Base-by-base conservation (phyloP, 1,140 invertebrate genomes). In the Drosophila lowei region DNA sequence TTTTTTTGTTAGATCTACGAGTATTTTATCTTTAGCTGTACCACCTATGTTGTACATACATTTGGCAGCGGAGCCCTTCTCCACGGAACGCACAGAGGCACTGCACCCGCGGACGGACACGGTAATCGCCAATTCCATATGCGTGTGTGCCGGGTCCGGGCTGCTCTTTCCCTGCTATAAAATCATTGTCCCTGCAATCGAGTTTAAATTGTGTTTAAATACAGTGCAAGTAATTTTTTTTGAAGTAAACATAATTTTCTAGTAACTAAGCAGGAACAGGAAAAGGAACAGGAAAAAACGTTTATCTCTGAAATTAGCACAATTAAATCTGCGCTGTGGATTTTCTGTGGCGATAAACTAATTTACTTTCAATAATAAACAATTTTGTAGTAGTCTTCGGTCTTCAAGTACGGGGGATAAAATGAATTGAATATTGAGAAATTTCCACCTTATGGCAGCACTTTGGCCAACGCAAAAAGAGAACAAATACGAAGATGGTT, bases 1-100 rank as follows among this genome's bases (percentile, higher is more conserved):
- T 41, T 28, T 60, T 64, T 57, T 46, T 75, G 53, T 30, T 80
- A 64, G 47, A 41, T 70, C 57, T 66, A 77, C 67, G 74, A 65
- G 59, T 65, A 68, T 79, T 78, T 75, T 56, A 85, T 85, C 57
- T 64, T 70, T 84, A 84, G 81, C 64, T 80, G 67, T 84, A 84
- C 67, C 81, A 76, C 75, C 73, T 74, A 75, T 79, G 79, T 85
- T 79, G 79, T 85, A 84, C 77, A 85, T 83, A 76, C 58, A 65
- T 68, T 84, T 75, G 64, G 77, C 61, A 73, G 49, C 50, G 64
- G 1, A 28, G 28, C 28, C 28, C 28, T 7, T 8, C 65, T 59
- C 42, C 53, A 63, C 59, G 44, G 41, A 66, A 55, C 64, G 62
- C 60, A 79, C 71, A 68, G 70, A 63, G 59, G 68, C 76, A 79